phyloP scores from a whole-genome alignment of 1,140 invertebrate genomes.

The Drosophila nebulosa region DNA sequence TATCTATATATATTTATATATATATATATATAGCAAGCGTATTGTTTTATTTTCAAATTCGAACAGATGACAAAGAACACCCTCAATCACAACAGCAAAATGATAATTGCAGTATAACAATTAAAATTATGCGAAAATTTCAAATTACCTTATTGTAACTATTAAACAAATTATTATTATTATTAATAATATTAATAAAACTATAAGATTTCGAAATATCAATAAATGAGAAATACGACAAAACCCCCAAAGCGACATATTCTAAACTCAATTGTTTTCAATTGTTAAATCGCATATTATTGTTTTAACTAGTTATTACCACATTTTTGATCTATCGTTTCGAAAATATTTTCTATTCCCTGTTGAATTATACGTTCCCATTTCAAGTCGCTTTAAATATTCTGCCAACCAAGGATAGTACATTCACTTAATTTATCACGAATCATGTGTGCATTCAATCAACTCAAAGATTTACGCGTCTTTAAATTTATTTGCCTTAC shows the following conservation, averaged over 20 bases:
- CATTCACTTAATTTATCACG: too few relatives aligned
- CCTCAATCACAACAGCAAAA: conserved; percentile 37
- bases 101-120: conserved; percentile 38
- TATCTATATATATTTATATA: conserved; percentile 29
- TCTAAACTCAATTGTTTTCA: background rate
- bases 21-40: conserved; percentile 37
- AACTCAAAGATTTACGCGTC: too few relatives aligned
- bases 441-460: too few relatives aligned
- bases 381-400: too few relatives aligned
- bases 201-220: conserved; percentile 70
- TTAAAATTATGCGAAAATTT: conserved; percentile 47
- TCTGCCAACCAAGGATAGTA: too few relatives aligned
- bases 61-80: conserved; percentile 22
- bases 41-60: conserved; percentile 46
- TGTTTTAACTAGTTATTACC: too few relatives aligned
- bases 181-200: conserved; percentile 50
- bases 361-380: too few relatives aligned
- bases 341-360: too few relatives aligned
- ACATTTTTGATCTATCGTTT: too few relatives aligned
- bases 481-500: too few relatives aligned
- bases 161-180: conserved; percentile 43
- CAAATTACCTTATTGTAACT: conserved; percentile 70
- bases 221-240: conserved; percentile 61
- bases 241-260: background rate
- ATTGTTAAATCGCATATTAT: background rate